Percentiles rank a stretch among this genome's conserved stretches.
Evolutionary conservation across 2,888 invertebrate species (phyloP).

Genomic region (Pardosa pseudoannulata): DNA sequence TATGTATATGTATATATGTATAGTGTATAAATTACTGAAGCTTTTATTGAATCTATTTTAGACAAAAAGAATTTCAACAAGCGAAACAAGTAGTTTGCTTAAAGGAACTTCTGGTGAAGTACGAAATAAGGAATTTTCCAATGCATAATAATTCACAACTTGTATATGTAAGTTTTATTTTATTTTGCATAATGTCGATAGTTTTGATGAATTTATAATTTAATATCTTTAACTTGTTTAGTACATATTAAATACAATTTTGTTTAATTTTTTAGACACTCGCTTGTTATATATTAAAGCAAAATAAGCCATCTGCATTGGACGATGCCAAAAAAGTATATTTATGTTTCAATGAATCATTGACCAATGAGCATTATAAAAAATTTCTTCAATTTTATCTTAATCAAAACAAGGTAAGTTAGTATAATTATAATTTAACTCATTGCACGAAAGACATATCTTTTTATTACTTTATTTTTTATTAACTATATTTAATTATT

Average conservation of each 20-base stretch:
- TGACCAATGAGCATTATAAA: conserved; percentile 9
- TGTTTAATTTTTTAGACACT: conserved; percentile 39
- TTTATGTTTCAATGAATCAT: background rate
- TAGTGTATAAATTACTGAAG: too few species aligned
- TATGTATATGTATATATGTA: too few species aligned
- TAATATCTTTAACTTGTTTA: too few species aligned
- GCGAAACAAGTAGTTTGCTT: conserved; percentile 29
- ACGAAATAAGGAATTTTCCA: conserved; percentile 35
- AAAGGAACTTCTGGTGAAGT: conserved; percentile 49
- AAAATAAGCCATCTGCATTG: conserved; percentile 25
- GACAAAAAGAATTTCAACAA: conserved; percentile 34
- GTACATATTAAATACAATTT: too few species aligned
- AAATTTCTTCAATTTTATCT: conserved; percentile 24
- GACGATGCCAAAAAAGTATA: conserved; percentile 46
- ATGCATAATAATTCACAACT: conserved; percentile 26
- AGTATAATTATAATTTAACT: too few species aligned
- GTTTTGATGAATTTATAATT: too few species aligned
- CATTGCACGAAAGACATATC: too few species aligned
- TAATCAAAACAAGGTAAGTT: conserved; percentile 45
- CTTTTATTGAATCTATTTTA: too few species aligned
- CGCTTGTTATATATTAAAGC: conserved; percentile 48
- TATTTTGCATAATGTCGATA: too few species aligned
- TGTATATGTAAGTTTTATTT: conserved; percentile 42
- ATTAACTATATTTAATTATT: too few species aligned
- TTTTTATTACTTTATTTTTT: too few species aligned